These are phyloP conservation scores for Anabacerthia variegaticeps DNA, from an alignment of 2,797 vertebrate genomes.

Conservation along the genomic window DNA sequence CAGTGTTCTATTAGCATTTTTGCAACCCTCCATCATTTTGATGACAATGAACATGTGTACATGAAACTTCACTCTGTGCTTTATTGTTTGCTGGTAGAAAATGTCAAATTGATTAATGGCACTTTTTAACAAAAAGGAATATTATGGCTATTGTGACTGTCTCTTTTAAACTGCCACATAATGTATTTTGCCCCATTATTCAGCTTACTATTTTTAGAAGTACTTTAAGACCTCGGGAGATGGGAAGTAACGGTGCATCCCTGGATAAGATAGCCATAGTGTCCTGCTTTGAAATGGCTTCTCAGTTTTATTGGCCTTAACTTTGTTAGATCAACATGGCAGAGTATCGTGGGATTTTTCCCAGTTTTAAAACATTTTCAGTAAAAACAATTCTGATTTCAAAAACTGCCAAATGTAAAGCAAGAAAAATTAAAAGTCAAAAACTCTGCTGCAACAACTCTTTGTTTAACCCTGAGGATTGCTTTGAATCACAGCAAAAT, in stretches of 20 bases:
- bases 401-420: background rate
- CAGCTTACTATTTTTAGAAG: background rate
- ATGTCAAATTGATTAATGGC: background rate
- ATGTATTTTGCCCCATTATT: background rate
- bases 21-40: background rate
- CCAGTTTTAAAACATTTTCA: background rate
- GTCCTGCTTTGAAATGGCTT: background rate
- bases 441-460: background rate
- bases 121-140: background rate
- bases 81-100: background rate
- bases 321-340: background rate
- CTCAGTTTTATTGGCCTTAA: background rate
- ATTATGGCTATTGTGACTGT: background rate
- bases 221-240: background rate
- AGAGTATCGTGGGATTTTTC: background rate
- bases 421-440: background rate
- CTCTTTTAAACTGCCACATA: background rate
- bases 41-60: background rate
- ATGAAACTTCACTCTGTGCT: background rate
- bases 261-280: background rate
- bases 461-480: background rate
- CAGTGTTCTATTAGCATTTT: background rate
- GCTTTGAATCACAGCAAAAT: background rate
- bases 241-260: background rate
- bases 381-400: background rate